Percentiles rank a stretch among this genome's conserved stretches.
These are phyloP conservation scores for Procavia capensis DNA, from an alignment of 2,113 vertebrate genomes.

Conservation along the genomic window DNA sequence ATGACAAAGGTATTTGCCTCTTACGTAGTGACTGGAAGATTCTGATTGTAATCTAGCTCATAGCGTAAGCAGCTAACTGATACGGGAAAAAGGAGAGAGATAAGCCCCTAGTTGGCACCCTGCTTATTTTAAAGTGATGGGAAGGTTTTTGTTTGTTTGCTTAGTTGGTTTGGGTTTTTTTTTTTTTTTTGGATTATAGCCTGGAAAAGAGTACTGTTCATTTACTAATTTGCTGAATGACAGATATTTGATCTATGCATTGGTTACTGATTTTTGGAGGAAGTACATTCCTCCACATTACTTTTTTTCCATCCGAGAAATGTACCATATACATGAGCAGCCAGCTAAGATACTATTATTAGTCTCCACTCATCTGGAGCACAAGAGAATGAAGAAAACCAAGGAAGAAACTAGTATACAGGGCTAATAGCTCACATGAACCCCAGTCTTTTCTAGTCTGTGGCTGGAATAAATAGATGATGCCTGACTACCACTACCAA, in stretches of 20 bases:
- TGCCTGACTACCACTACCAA: too few relatives aligned
- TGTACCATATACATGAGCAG: neutral
- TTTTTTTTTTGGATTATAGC: slow-evolving; percentile 54
- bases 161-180: too few relatives aligned
- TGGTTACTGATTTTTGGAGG: neutral
- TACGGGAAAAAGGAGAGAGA: slow-evolving; percentile 33
- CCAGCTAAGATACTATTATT: neutral
- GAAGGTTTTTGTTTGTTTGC: neutral
- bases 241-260: slow-evolving; percentile 31
- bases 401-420: too few relatives aligned
- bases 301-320: slow-evolving; percentile 20
- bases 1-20: slow-evolving; percentile 22
- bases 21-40: slow-evolving; percentile 33
- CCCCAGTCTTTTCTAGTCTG: too few relatives aligned
- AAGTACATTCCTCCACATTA: neutral
- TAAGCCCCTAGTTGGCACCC: slow-evolving; percentile 44
- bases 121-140: slow-evolving; percentile 64
- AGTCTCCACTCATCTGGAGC: neutral
- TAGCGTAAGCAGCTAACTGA: slow-evolving; percentile 59
- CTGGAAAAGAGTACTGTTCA: slow-evolving; percentile 69
- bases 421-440: too few relatives aligned
- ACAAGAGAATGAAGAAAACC: too few relatives aligned
- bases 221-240: slow-evolving; percentile 50
- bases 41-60: slow-evolving; percentile 48
- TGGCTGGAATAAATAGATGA: too few relatives aligned